These are phyloP conservation scores for Ctenopoma multispine DNA, from an alignment of 2,797 vertebrate genomes.

Conservation along the genomic window DNA sequence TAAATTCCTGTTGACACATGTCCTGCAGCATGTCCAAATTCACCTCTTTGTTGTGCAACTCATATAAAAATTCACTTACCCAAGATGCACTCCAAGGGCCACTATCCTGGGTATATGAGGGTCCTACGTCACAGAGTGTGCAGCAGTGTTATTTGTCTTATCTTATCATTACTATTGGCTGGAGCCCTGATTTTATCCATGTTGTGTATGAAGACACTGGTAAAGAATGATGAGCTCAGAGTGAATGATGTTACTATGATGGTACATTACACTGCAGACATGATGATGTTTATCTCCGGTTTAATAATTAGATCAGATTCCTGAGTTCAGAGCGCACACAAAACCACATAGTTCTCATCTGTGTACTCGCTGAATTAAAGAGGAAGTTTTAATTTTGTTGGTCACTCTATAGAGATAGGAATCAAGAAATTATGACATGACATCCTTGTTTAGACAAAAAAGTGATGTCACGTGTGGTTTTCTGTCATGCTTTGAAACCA, in stretches of 20 bases:
- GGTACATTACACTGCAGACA: constrained; percentile 48
- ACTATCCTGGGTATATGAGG: neutral
- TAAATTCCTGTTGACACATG: neutral
- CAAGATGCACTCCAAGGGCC: neutral
- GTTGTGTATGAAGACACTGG: constrained; percentile 35
- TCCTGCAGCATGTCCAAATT: neutral
- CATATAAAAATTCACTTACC: neutral
- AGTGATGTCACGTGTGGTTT: constrained; percentile 42
- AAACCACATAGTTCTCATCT: constrained; percentile 37
- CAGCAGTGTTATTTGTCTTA: constrained; percentile 13
- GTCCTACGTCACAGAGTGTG: neutral
- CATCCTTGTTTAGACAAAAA: constrained; percentile 34
- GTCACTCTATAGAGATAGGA: constrained; percentile 49
- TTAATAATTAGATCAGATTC: constrained; percentile 32
- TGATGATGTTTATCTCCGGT: constrained; percentile 48
- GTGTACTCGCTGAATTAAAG: neutral
- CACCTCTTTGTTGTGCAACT: constrained; percentile 2
- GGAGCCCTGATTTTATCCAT: constrained; percentile 34
- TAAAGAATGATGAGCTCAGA: constrained; percentile 58
- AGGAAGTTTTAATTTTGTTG: constrained; percentile 22
- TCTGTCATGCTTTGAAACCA: constrained; percentile 38
- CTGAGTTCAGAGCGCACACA: constrained; percentile 18
- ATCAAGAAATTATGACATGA: constrained; percentile 33
- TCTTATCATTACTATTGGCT: constrained; percentile 20
- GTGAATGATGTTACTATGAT: constrained; percentile 29